phyloP scores from a whole-genome alignment of 2,797 vertebrate species.

The Coreius guichenoti region DNA sequence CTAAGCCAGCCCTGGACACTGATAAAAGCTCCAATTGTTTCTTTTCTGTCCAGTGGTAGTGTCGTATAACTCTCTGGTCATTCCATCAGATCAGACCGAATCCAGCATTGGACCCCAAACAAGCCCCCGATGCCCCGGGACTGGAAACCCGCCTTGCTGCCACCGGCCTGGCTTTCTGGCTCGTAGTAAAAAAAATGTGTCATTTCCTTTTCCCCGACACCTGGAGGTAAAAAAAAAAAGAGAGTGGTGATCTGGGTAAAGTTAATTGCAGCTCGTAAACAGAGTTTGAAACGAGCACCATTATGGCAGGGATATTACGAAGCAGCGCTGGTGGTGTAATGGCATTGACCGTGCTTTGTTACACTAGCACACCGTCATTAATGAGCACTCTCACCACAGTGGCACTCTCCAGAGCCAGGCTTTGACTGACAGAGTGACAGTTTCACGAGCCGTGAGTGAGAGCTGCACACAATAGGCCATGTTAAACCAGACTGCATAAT shows the following conservation, averaged over 20 bases:
- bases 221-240: slow-evolving; percentile 12
- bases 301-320: slow-evolving; percentile 45
- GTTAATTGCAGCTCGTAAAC: slow-evolving; percentile 56
- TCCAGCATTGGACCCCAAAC: slow-evolving; percentile 3
- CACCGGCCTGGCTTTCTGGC: slow-evolving; percentile 1
- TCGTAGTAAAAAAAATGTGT: background rate
- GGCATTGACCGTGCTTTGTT: slow-evolving; percentile 54
- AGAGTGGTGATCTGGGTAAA: slow-evolving; percentile 20
- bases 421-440: slow-evolving; percentile 52
- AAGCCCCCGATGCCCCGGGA: no score
- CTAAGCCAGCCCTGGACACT: slow-evolving; percentile 19
- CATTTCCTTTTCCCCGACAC: slow-evolving; percentile 40
- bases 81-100: background rate
- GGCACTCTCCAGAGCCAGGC: slow-evolving; percentile 12
- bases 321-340: slow-evolving; percentile 44
- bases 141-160: background rate
- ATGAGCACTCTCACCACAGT: slow-evolving; percentile 45
- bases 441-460: slow-evolving; percentile 48
- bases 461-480: slow-evolving; percentile 38
- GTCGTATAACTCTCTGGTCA: slow-evolving; percentile 12
- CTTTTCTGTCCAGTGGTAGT: slow-evolving; percentile 12
- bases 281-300: slow-evolving; percentile 39
- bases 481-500: slow-evolving; percentile 44
- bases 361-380: slow-evolving; percentile 56
- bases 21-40: slow-evolving; percentile 30